Percentiles rank a stretch among this genome's conserved stretches.
phyloP scores from a whole-genome alignment of 2,113 vertebrate genomes.

The Dasyprocta punctata region DNA sequence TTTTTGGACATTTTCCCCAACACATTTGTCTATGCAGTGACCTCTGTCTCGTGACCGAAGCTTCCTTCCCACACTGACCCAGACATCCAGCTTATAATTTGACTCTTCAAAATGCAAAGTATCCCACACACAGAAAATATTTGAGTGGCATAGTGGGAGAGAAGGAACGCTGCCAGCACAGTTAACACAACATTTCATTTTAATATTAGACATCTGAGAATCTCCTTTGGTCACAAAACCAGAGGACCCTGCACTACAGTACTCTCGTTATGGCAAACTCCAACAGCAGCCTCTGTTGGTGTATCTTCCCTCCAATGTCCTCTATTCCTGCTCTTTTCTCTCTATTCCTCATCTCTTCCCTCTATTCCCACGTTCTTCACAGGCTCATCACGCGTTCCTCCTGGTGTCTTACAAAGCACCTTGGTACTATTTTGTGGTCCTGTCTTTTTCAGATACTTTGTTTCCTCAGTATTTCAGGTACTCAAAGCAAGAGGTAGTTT shows the following conservation, averaged over 20 bases:
- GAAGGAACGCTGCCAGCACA: not conserved
- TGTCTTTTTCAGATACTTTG: not conserved
- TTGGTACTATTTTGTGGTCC: not conserved
- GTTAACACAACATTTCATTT: not conserved
- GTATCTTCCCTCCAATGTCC: not conserved
- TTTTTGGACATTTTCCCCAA: not conserved
- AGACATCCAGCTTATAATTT: not conserved
- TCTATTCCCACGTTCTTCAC: not conserved
- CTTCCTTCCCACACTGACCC: not conserved
- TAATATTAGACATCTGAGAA: not conserved
- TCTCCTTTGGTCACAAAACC: not conserved
- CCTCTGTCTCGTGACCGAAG: not conserved
- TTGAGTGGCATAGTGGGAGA: not conserved
- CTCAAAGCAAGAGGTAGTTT: not conserved
- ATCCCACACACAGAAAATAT: not conserved
- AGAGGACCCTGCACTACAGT: not conserved
- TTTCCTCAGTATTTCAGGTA: not conserved
- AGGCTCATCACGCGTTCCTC: not conserved
- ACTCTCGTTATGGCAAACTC: not conserved
- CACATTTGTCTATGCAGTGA: not conserved
- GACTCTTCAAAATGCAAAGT: not conserved
- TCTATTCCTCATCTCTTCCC: not conserved
- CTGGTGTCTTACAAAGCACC: not conserved
- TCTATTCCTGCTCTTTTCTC: not conserved
- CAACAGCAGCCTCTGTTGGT: not conserved